These are phyloP conservation scores for Arbacia lixula DNA, from an alignment of 53 echinoderm and acorn worm genomes.

Conservation along the genomic window DNA sequence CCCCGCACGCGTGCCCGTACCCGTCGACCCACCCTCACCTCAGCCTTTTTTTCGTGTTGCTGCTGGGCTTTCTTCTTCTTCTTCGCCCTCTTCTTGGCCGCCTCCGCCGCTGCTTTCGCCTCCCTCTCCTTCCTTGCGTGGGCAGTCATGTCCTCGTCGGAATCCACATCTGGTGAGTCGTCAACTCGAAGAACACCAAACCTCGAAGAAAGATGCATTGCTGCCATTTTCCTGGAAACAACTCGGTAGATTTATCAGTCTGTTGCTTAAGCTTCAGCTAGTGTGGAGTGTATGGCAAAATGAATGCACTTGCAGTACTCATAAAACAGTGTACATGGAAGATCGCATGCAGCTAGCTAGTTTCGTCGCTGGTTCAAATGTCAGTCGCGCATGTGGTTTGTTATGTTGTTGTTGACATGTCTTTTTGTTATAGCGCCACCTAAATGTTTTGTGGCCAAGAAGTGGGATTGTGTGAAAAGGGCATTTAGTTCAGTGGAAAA, in stretches of 20 bases:
- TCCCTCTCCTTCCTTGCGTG: constrained; percentile 27
- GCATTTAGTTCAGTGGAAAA: too few species aligned
- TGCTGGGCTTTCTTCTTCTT: constrained; percentile 52
- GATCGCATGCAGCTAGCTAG: too few species aligned
- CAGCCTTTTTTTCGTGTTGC: constrained; percentile 15
- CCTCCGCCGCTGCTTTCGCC: constrained; percentile 29
- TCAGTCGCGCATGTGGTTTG: constrained; percentile 38
- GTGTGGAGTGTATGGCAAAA: too few species aligned
- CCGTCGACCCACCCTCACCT: constrained; percentile 15
- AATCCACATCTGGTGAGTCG: constrained; percentile 63
- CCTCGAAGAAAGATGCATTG: constrained; percentile 69
- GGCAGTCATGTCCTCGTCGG: constrained; percentile 45
- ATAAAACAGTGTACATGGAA: too few species aligned
- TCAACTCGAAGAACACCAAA: constrained; percentile 70
- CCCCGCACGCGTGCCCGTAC: too few species aligned
- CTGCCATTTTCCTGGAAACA: constrained; percentile 62
- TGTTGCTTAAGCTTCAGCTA: too few species aligned
- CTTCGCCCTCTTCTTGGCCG: constrained; percentile 24
- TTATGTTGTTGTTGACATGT: constrained; percentile 34
- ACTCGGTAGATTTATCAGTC: too few species aligned
- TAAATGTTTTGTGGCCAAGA: too few species aligned
- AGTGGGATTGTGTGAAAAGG: too few species aligned
- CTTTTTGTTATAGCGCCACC: constrained; percentile 25
- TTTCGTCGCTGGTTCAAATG: constrained; percentile 28
- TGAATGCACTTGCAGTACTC: too few species aligned